A percentile compares a stretch with the other conserved stretches of the same genome.
These are phyloP conservation scores for Eumerus sabulonum DNA, from an alignment of 2,888 invertebrate genomes.

Conservation along the genomic window DNA sequence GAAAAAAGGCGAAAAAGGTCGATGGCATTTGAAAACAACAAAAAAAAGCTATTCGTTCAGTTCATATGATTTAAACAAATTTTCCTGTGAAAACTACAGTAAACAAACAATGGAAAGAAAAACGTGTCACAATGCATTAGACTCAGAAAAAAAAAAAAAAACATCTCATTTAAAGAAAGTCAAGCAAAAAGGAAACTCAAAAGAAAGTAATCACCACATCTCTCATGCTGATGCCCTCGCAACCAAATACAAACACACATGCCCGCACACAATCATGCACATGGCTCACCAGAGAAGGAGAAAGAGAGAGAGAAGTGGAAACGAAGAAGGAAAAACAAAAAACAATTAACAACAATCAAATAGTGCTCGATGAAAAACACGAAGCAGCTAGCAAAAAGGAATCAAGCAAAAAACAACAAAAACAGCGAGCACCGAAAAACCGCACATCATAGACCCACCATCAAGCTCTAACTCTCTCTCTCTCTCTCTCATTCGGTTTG, in stretches of 20 bases:
- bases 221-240: constrained; percentile 61
- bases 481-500: background rate
- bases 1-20: constrained; percentile 50
- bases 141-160: constrained; percentile 46
- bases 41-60: background rate
- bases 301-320: constrained; percentile 30
- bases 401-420: constrained; percentile 50
- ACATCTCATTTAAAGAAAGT: constrained; percentile 59
- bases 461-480: background rate
- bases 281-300: background rate
- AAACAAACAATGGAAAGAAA: constrained; percentile 30
- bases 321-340: background rate
- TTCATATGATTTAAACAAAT: background rate
- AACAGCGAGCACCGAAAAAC: constrained; percentile 57
- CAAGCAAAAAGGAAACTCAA: constrained; percentile 26
- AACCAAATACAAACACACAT: constrained; percentile 15
- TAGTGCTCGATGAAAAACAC: background rate
- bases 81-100: constrained; percentile 8
- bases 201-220: constrained; percentile 52
- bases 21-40: constrained; percentile 51
- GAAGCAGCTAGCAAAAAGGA: constrained; percentile 12
- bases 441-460: constrained; percentile 13
- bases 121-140: constrained; percentile 54
- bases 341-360: constrained; percentile 3
- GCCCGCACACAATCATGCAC: constrained; percentile 12